Base-by-base conservation (phyloP, 2,113 vertebrate species). In the Tylochromis polylepis region DNA sequence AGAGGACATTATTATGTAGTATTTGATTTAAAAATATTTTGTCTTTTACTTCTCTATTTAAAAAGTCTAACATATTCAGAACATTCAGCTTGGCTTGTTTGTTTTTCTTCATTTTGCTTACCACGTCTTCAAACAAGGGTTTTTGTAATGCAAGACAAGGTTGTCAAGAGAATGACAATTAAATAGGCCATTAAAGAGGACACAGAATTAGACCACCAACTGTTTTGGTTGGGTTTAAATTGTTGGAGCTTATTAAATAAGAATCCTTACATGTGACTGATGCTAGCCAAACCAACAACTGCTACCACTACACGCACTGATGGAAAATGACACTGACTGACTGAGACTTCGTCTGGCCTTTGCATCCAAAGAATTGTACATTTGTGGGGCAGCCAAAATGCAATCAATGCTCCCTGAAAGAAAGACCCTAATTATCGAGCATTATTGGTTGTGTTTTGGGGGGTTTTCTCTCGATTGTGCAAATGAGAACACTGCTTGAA, bases 341-440 rank as follows among this genome's bases (percentile, higher is more conserved):
- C 79, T 14, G 62, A 83, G 62, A 92, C 15, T 38, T 75, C 46
- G 34, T 87, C 77, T 87, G 51, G 56, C 22, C 24, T 91, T 79
- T 31, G 27, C 34, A 31, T 36, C 72, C 27, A 7, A 84, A 87
- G 62, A 88, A 11, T 8, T 2, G 5, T 79, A 84, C 34, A 89
- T 78, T 88, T 4, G 22, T 46, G 46, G 77, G 72, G 14, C 41
- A 55, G 88, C 94, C 92, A 91, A 86, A 94, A 90, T 85, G 91
- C 93, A 96, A 94, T 95, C 94, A 94, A 83, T 51, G 51, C 59
- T 91, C 81, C 49, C 22, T 49, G 84, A 81, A 51, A 83, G 77
- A 91, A 46, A 41, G 16, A 75, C 79, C 51, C 20, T 9, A 72
- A 81, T 46, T 36, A 70, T 81, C 20, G 8, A 78, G 79, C 60